Conservation (phyloP, 2,113 vertebrate species). For the Monopterus albus region DNA sequence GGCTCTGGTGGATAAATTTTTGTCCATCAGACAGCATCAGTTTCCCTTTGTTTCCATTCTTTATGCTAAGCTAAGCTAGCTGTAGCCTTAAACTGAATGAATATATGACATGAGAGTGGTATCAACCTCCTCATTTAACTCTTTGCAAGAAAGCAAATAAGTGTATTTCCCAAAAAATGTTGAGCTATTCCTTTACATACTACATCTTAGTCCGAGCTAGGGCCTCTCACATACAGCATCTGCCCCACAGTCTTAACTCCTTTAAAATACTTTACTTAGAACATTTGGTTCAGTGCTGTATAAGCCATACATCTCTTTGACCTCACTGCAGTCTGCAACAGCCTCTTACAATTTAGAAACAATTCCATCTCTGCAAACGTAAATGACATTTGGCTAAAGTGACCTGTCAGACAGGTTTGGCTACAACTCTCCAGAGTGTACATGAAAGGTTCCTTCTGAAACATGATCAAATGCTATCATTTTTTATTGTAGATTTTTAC, state of each 20-base stretch:
- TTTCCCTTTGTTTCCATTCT: background rate
- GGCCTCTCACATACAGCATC: background rate
- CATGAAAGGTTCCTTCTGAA: constrained; percentile 67
- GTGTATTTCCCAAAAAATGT: background rate
- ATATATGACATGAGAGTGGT: background rate
- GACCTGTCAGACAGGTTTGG: constrained; percentile 59
- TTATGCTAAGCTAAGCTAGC: constrained; percentile 15
- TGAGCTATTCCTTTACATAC: background rate
- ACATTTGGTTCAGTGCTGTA: constrained; percentile 21
- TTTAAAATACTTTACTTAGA: constrained; percentile 29
- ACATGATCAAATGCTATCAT: constrained; percentile 68
- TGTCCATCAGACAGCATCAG: background rate
- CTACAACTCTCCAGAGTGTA: constrained; percentile 67
- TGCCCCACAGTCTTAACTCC: background rate
- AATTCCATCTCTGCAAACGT: constrained; percentile 49
- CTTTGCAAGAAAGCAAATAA: background rate
- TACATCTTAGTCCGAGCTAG: background rate
- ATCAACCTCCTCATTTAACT: background rate
- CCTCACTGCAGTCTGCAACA: constrained; percentile 49
- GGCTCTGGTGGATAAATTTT: background rate
- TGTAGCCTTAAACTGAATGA: background rate
- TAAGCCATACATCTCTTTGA: constrained; percentile 23
- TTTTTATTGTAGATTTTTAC: constrained; percentile 63
- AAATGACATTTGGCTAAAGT: constrained; percentile 52
- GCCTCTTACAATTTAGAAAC: constrained; percentile 63